phyloP scores from a whole-genome alignment of 37 sponge, comb jelly and placozoan genomes.

The Ephydatia muelleri region DNA sequence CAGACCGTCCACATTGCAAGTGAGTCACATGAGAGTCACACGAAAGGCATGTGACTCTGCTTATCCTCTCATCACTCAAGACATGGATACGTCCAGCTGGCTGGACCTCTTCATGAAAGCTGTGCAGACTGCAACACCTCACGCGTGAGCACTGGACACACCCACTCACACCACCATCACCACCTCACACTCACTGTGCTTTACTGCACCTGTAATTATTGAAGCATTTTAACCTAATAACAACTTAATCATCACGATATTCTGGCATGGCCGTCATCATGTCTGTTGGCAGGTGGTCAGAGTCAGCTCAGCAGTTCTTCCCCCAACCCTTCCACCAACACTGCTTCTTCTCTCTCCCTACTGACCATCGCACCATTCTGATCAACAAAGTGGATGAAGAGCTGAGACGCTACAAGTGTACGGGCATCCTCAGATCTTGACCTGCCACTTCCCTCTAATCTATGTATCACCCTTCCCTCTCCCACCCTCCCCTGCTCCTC shows the following conservation, averaged over 20 bases:
- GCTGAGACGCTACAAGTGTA: conserved; percentile 5
- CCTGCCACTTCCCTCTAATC: too few relatives aligned
- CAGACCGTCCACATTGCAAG: conserved; percentile 76
- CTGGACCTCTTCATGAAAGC: conserved; percentile 61
- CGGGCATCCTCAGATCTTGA: too few relatives aligned
- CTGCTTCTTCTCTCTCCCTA: conserved; percentile 13
- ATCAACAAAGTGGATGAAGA: conserved; percentile 70
- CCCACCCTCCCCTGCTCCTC: too few relatives aligned
- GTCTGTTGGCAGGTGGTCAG: conserved; percentile 71
- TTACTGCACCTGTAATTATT: not conserved
- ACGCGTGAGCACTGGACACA: conserved; percentile 29
- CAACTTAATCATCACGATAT: not conserved
- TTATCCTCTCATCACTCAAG: conserved; percentile 18
- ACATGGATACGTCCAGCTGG: conserved; percentile 64
- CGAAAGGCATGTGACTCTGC: not conserved
- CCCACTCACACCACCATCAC: not conserved
- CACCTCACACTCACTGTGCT: not conserved
- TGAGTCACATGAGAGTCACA: conserved; percentile 14
- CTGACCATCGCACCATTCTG: conserved; percentile 15
- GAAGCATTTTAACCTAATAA: not conserved
- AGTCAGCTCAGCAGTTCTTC: conserved; percentile 41
- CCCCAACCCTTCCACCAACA: conserved; percentile 43
- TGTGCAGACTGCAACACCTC: conserved; percentile 54
- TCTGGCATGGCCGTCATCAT: too few relatives aligned
- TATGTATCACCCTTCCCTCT: too few relatives aligned